Evolutionary conservation across 1,140 invertebrate species (phyloP).

Genomic region (Lepidotrigona ventralis): DNA sequence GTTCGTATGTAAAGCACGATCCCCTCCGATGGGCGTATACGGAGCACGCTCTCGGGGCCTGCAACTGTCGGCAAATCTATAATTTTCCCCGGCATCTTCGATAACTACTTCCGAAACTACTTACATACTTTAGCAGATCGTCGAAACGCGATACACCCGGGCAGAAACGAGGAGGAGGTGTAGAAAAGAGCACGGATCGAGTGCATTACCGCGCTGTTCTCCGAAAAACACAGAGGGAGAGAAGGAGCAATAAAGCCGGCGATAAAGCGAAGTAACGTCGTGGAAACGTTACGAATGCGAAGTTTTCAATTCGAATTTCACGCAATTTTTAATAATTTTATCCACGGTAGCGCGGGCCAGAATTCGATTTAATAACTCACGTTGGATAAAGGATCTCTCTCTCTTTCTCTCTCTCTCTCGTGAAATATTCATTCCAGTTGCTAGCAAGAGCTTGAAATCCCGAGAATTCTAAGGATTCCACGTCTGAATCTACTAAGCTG

Average conservation of each 20-base stretch:
- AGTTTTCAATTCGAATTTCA: background rate
- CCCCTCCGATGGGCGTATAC: background rate
- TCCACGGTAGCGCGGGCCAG: too few species aligned
- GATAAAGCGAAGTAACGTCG: conserved; percentile 11
- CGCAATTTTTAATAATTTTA: background rate
- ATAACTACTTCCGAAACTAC: conserved; percentile 56
- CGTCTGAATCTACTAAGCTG: background rate
- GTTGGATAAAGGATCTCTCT: background rate
- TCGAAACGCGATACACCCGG: conserved; percentile 35
- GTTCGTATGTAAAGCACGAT: conserved; percentile 18
- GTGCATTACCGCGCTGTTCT: background rate
- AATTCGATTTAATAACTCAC: too few species aligned
- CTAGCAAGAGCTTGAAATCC: too few species aligned
- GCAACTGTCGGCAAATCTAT: conserved; percentile 38
- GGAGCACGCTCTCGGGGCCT: background rate
- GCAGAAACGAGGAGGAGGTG: background rate
- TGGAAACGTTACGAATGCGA: too few species aligned
- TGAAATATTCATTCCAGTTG: background rate
- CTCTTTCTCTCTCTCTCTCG: background rate
- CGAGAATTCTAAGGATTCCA: background rate
- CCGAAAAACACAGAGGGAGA: background rate
- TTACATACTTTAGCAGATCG: conserved; percentile 51
- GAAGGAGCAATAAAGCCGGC: background rate
- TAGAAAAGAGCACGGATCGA: background rate
- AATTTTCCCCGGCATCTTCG: conserved; percentile 45